A percentile compares a stretch with the other conserved stretches of the same genome.
Evolutionary conservation across 1,140 invertebrate species (phyloP).

Genomic region (Eciton burchellii): DNA sequence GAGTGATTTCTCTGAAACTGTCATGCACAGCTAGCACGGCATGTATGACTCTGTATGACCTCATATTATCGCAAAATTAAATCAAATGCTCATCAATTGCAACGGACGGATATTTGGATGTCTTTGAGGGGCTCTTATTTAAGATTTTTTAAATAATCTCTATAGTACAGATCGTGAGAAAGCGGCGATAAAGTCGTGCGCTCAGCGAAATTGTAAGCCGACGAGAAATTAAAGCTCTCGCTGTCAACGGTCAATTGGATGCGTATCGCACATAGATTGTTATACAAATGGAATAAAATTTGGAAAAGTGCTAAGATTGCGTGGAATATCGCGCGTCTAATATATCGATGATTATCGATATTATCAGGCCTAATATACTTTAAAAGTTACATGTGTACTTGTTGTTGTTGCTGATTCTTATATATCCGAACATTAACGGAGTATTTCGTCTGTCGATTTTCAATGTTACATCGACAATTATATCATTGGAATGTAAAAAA

Average conservation of each 20-base stretch:
- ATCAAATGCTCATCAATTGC: not conserved
- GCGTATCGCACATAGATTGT: slow-evolving; percentile 15
- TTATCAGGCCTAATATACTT: slow-evolving; percentile 85
- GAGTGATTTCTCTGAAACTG: not conserved
- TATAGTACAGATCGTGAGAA: not conserved
- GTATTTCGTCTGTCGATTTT: slow-evolving; percentile 82
- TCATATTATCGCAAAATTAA: slow-evolving; percentile 9
- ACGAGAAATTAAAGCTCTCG: slow-evolving; percentile 30
- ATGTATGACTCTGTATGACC: not conserved
- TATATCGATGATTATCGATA: slow-evolving; percentile 75
- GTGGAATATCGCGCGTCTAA: slow-evolving; percentile 63
- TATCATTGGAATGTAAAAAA: slow-evolving; percentile 19
- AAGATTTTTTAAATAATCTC: slow-evolving; percentile 18
- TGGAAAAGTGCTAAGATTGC: slow-evolving; percentile 37
- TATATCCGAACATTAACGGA: slow-evolving; percentile 76
- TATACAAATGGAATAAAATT: slow-evolving; percentile 14
- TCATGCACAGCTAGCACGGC: not conserved
- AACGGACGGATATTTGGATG: not conserved
- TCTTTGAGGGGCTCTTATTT: slow-evolving; percentile 1
- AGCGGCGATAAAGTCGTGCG: slow-evolving; percentile 16
- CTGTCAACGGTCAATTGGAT: slow-evolving; percentile 22
- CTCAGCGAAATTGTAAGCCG: slow-evolving; percentile 46
- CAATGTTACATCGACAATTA: slow-evolving; percentile 78
- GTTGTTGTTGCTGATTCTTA: slow-evolving; percentile 84
- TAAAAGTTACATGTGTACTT: slow-evolving; percentile 82